phyloP scores from a whole-genome alignment of 1,140 invertebrate genomes.

The Habropoda laboriosa region DNA sequence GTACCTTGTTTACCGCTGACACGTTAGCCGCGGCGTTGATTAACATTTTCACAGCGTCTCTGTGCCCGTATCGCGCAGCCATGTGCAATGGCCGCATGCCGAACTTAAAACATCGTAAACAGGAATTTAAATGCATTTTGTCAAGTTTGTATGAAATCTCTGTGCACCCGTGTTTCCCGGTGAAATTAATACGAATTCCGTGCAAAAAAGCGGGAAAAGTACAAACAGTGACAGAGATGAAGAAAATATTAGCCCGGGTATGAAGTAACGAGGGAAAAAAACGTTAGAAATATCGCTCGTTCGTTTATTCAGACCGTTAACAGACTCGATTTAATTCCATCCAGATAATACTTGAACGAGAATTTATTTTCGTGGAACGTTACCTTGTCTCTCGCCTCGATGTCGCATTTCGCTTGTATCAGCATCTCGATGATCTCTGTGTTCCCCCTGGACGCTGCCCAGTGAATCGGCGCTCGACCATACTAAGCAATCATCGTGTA shows the following conservation, averaged over 20 bases:
- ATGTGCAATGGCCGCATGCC: conserved; percentile 91
- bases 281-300: neutral
- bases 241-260: neutral
- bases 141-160: neutral
- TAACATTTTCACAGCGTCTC: conserved; percentile 87
- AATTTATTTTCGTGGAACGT: conserved; percentile 35
- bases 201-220: neutral
- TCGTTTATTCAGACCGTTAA: neutral
- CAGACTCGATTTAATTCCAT: neutral
- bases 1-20: conserved; percentile 89
- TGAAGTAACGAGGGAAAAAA: neutral
- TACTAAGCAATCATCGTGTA: conserved; percentile 82
- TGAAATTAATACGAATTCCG: neutral
- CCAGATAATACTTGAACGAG: neutral
- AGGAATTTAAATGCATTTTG: conserved; percentile 14
- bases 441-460: conserved; percentile 88
- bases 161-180: too few species aligned
- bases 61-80: conserved; percentile 91
- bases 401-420: conserved; percentile 88
- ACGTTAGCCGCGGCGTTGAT: conserved; percentile 89
- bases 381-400: conserved; percentile 90
- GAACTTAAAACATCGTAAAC: conserved; percentile 82
- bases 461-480: conserved; percentile 89
- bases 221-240: neutral
- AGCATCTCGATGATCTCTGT: conserved; percentile 88